Percentiles rank a stretch among this genome's conserved stretches.
Conservation (phyloP, 2,888 invertebrate species). For the Polymixis lichenea region DNA sequence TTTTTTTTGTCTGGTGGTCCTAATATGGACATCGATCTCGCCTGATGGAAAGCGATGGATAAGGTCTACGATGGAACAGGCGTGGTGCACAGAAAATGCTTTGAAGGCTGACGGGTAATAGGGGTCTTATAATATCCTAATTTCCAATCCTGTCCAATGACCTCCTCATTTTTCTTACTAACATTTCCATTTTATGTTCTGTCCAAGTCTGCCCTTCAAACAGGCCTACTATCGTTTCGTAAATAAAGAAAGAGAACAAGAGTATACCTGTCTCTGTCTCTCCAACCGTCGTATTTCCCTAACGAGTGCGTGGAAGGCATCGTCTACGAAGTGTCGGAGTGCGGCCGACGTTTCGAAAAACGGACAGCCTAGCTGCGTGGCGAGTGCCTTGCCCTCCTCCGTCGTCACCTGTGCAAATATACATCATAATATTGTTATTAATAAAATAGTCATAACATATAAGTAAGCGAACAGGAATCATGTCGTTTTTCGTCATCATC, state of each 20-base stretch:
- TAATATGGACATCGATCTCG: background rate
- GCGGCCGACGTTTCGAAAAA: constrained; percentile 98
- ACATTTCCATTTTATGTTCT: background rate
- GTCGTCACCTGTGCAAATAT: constrained; percentile 91
- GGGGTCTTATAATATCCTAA: background rate
- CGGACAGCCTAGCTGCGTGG: constrained; percentile 96
- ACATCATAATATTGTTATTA: background rate
- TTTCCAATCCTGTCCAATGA: background rate
- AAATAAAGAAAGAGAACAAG: background rate
- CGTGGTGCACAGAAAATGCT: background rate
- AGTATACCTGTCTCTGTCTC: constrained; percentile 90
- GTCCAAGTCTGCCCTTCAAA: no score
- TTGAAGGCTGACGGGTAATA: background rate
- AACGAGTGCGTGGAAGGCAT: constrained; percentile 97
- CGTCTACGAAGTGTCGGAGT: constrained; percentile 96
- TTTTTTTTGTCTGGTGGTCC: background rate
- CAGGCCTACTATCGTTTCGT: background rate
- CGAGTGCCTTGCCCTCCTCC: constrained; percentile 96
- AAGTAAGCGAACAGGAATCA: no score
- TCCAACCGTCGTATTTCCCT: constrained; percentile 95
- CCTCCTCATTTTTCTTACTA: background rate
- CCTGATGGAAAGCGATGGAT: background rate
- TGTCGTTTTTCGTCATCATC: no score
- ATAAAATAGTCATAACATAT: no score
- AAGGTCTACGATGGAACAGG: background rate